These are phyloP conservation scores for Aeoliscus strigatus DNA, from an alignment of 2,797 vertebrate genomes.

Conservation along the genomic window DNA sequence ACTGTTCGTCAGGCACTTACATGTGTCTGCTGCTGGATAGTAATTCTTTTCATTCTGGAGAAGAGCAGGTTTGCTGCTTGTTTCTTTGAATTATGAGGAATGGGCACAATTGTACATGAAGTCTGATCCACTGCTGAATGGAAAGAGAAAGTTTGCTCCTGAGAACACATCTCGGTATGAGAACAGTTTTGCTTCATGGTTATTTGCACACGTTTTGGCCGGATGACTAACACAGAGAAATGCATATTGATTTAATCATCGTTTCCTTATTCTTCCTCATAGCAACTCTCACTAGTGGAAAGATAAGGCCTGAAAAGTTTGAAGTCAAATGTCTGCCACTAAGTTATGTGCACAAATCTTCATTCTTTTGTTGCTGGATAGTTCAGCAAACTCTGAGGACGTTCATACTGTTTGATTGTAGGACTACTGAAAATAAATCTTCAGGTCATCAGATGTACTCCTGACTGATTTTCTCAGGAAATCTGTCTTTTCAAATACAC, in stretches of 20 bases:
- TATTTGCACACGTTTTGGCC: conserved; percentile 61
- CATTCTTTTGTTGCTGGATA: conserved; percentile 9
- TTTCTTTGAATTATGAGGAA: conserved; percentile 36
- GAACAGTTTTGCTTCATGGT: conserved; percentile 63
- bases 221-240: conserved; percentile 40
- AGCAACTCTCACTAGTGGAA: conserved; percentile 16
- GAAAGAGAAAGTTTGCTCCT: conserved; percentile 64
- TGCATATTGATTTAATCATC: conserved; percentile 52
- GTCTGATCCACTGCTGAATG: conserved; percentile 49
- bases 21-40: conserved; percentile 45
- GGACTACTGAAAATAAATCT: conserved; percentile 18
- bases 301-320: conserved; percentile 18
- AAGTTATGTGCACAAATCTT: conserved; percentile 21
- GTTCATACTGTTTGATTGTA: conserved; percentile 6
- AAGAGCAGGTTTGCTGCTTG: conserved; percentile 4
- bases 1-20: conserved; percentile 38
- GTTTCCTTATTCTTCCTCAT: conserved; percentile 14
- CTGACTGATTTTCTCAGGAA: no score
- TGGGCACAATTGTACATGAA: conserved; percentile 29
- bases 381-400: conserved; percentile 19
- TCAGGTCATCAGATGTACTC: no score
- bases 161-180: conserved; percentile 62
- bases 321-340: conserved; percentile 8
- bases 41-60: conserved; percentile 19
- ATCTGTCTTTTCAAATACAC: no score